A percentile compares a stretch with the other conserved stretches of the same genome.
Evolutionary conservation across 2,888 invertebrate species (phyloP).

Genomic region (Fragum sueziense): DNA sequence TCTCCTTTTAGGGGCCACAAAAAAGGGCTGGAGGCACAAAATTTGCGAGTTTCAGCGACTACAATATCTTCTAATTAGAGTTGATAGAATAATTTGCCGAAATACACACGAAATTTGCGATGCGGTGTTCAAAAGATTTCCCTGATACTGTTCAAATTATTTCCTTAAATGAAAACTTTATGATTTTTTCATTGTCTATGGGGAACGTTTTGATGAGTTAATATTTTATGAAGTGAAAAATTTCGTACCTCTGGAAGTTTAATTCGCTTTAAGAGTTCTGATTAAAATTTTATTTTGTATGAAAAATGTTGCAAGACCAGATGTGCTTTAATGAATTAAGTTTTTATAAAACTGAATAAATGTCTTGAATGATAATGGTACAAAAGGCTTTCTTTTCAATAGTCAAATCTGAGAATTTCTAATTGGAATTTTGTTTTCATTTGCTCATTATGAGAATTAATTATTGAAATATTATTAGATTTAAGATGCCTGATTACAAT

Average conservation of each 20-base stretch:
- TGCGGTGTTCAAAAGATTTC: not conserved
- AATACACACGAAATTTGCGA: not conserved
- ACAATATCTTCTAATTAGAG: slow-evolving; percentile 15
- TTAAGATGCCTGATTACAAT: too few relatives aligned
- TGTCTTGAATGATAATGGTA: too few relatives aligned
- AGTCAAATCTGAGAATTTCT: too few relatives aligned
- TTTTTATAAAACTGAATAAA: too few relatives aligned
- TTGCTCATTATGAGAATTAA: too few relatives aligned
- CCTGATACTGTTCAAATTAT: not conserved
- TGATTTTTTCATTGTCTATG: not conserved
- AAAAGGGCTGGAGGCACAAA: slow-evolving; percentile 12
- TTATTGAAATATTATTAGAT: too few relatives aligned
- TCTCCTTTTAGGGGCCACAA: slow-evolving; percentile 5
- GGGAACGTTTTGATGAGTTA: not conserved
- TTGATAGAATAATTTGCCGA: slow-evolving; percentile 15
- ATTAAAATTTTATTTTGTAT: not conserved
- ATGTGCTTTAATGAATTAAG: not conserved
- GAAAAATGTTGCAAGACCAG: not conserved
- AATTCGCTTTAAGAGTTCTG: not conserved
- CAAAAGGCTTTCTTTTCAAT: too few relatives aligned
- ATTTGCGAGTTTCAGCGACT: slow-evolving; percentile 2
- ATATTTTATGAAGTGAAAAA: slow-evolving; percentile 12
- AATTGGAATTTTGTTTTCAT: too few relatives aligned
- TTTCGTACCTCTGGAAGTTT: not conserved
- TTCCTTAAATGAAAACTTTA: slow-evolving; percentile 13